Evolutionary conservation across 2,888 invertebrate species (phyloP), one percentile per base, ranked within the genome.

Genomic region (Idaea biselata): DNA sequence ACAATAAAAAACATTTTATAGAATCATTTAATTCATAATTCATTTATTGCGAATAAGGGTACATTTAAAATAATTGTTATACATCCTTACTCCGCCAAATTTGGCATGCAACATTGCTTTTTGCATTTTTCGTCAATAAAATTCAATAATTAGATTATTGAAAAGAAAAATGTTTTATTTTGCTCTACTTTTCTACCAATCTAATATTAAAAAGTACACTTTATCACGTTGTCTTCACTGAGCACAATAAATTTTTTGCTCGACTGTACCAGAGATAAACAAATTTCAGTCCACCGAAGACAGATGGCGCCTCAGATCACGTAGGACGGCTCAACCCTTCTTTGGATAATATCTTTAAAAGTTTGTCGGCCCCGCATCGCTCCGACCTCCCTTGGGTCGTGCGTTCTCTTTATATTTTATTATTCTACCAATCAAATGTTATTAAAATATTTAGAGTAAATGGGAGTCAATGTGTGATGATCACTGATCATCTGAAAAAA

Each of bases 341-440:
- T 80, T 25, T 73, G 86, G 85, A 86, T 91, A 91, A 93, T 92
- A 92, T 92, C 92, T 92, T 93, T 93, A 93, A 93, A 92, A 93
- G 91, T 93, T 93, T 82, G 73, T 80, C 79, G 73, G 72, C 68
- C 72, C 76, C 74, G 76, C 76, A 73, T 74, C 69, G 69, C 70
- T 71, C 63, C 58, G 68, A 11, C 64, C 75, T 81, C 81, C 82
- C 65, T 57, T 80, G 73, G 82, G 78, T 68, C 73, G 68, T 70
- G 72, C 77, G 82, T 83, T 85, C 85, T 84, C 81, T 83, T 81
- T 83, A 83, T 87, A 86, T 88, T 44, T 44, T 87, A 84, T 87
- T 86, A 86, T 84, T 81, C 84, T 78, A 77, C 80, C 86, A 88
- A 89, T 89, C 90, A 88, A 88, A 87, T 81, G 76, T 80, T 83